These are phyloP conservation scores for Grapholita molesta DNA, from an alignment of 1,140 invertebrate species.

Conservation along the genomic window DNA sequence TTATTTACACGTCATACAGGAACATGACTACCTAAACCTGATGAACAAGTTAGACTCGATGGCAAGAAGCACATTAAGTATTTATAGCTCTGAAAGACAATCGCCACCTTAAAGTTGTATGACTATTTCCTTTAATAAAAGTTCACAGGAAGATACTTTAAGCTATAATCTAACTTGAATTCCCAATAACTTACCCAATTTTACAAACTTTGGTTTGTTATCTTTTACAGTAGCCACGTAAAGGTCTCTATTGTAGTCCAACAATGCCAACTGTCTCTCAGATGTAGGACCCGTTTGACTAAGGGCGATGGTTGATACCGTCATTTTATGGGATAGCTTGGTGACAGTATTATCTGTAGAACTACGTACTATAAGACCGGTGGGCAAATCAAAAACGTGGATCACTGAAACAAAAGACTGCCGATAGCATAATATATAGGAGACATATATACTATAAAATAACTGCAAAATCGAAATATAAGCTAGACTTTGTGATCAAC, in stretches of 20 bases:
- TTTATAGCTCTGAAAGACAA: background rate
- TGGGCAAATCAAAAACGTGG: conserved; percentile 90
- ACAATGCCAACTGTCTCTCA: conserved; percentile 66
- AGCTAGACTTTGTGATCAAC: too few species aligned
- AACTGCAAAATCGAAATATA: background rate
- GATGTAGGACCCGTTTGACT: conserved; percentile 86
- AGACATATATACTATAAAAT: background rate
- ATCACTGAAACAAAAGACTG: conserved; percentile 81
- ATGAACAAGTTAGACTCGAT: background rate
- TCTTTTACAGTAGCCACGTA: conserved; percentile 82
- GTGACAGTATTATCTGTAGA: conserved; percentile 80
- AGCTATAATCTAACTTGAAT: background rate
- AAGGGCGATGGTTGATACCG: conserved; percentile 85
- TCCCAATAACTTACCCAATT: conserved; percentile 81
- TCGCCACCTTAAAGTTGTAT: background rate
- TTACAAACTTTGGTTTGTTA: conserved; percentile 83
- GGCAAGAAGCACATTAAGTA: background rate
- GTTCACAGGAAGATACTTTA: background rate
- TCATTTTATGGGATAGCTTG: conserved; percentile 81
- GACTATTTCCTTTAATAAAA: background rate
- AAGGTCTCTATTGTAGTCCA: conserved; percentile 73
- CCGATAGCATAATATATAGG: background rate
- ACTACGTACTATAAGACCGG: conserved; percentile 82
- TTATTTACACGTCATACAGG: background rate
- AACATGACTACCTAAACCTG: background rate